These are phyloP conservation scores for Caenorhabditis angaria DNA, from an alignment of 2,888 invertebrate species.

Conservation along the genomic window DNA sequence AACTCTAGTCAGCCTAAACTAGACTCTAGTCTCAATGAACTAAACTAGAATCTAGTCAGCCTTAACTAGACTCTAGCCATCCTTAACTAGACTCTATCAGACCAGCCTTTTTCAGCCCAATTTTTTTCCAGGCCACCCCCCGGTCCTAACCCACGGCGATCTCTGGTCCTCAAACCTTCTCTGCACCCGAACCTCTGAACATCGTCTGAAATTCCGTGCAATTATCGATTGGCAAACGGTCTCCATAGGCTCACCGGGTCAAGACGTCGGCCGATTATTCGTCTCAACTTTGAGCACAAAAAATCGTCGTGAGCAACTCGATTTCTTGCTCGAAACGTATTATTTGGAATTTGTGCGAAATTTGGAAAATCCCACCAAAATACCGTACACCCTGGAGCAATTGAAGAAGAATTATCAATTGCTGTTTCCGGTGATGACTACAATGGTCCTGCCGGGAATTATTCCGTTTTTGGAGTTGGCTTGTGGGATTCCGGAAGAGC, in stretches of 20 bases:
- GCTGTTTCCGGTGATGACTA: background rate
- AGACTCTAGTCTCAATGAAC: no score
- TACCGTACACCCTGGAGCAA: slow-evolving; percentile 5
- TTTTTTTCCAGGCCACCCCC: slow-evolving; percentile 20
- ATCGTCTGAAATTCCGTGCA: slow-evolving; percentile 20
- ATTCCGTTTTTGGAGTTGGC: no score
- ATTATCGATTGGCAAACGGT: slow-evolving; percentile 33
- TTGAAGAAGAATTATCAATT: slow-evolving; percentile 12
- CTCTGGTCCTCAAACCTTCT: slow-evolving; percentile 30
- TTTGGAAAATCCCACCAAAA: no score
- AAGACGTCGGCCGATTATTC: background rate
- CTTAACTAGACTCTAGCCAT: no score
- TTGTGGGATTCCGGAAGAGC: no score
- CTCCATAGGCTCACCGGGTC: background rate
- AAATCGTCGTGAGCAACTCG: slow-evolving; percentile 26
- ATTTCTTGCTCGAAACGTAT: slow-evolving; percentile 25
- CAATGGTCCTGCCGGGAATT: background rate
- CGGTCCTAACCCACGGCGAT: slow-evolving; percentile 33
- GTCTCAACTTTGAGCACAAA: background rate
- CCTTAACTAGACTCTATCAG: no score
- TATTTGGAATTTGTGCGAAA: slow-evolving; percentile 25
- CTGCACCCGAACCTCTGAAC: slow-evolving; percentile 14
- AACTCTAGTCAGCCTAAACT: no score
- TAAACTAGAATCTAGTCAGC: no score
- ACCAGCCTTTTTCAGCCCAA: no score